Percentiles rank a stretch among this genome's conserved stretches.
phyloP scores from a whole-genome alignment of 2,797 vertebrate species.

The Lacerta bilineata region DNA sequence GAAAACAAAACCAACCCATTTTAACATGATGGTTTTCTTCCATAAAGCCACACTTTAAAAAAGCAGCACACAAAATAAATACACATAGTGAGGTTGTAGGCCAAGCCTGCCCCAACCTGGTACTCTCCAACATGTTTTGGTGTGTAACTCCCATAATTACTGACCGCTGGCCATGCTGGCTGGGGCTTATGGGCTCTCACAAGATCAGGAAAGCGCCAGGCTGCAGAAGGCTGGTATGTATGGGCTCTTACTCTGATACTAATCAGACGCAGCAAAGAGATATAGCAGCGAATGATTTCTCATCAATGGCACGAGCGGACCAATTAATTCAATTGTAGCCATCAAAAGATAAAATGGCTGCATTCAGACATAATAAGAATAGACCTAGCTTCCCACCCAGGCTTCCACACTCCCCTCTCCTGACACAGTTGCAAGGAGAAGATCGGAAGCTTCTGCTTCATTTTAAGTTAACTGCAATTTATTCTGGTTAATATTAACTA shows the following conservation, averaged over 20 bases:
- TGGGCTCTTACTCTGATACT: constrained; percentile 23
- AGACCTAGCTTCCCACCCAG: no score
- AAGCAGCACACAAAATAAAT: background rate
- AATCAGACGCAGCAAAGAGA: background rate
- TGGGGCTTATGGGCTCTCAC: no score
- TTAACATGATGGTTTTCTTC: constrained; percentile 15
- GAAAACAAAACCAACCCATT: background rate
- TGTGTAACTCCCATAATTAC: no score
- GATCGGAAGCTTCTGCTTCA: no score
- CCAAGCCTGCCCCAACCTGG: background rate
- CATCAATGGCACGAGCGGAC: constrained; percentile 3
- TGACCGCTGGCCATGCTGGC: no score
- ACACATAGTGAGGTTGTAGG: background rate
- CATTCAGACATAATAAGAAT: no score
- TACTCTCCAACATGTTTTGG: no score
- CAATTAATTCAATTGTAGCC: background rate
- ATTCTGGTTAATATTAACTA: no score
- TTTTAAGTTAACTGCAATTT: no score
- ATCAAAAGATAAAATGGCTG: background rate
- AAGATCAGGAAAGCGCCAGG: no score
- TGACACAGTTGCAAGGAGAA: no score
- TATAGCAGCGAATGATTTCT: constrained; percentile 3
- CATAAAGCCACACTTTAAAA: background rate
- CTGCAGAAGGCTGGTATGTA: constrained; percentile 3
- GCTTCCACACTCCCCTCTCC: no score